A percentile compares a stretch with the other conserved stretches of the same genome.
Conservation (phyloP, 2,888 invertebrate species). For the Ditula angustiorana region DNA sequence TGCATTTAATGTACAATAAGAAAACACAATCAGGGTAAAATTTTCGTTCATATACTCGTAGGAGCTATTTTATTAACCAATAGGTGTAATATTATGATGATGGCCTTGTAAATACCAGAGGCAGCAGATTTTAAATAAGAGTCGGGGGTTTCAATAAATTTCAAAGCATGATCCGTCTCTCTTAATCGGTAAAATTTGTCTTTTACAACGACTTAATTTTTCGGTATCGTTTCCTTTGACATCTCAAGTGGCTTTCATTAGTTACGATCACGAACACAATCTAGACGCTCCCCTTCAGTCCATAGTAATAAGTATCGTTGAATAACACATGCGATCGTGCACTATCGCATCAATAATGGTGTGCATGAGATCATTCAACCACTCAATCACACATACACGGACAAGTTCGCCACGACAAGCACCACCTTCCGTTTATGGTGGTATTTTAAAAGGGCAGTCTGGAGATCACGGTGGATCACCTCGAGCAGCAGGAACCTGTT, state of each 20-base stretch:
- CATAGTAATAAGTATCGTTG: conserved; percentile 28
- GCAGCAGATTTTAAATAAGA: no score
- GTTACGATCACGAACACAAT: conserved; percentile 17
- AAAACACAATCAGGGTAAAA: no score
- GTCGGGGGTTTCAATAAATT: no score
- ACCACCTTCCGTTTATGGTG: conserved; percentile 60
- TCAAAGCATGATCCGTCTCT: no score
- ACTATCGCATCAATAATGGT: conserved; percentile 48
- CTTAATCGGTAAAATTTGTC: no score
- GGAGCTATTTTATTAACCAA: no score
- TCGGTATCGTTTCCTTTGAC: no score
- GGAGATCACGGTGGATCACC: conserved; percentile 58
- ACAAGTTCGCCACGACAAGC: conserved; percentile 45
- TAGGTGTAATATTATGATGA: no score
- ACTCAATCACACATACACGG: conserved; percentile 46
- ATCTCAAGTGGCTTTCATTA: conserved; percentile 13
- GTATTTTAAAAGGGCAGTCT: conserved; percentile 66
- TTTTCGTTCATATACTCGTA: no score
- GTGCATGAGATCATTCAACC: conserved; percentile 53
- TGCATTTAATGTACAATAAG: no score
- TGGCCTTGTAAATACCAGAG: no score
- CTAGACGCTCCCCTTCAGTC: neutral
- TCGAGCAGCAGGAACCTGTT: conserved; percentile 54
- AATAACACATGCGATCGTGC: conserved; percentile 47
- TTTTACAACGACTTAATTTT: neutral